Base-by-base conservation (phyloP, 1,140 invertebrate species). In the Steinernema khuongi region DNA sequence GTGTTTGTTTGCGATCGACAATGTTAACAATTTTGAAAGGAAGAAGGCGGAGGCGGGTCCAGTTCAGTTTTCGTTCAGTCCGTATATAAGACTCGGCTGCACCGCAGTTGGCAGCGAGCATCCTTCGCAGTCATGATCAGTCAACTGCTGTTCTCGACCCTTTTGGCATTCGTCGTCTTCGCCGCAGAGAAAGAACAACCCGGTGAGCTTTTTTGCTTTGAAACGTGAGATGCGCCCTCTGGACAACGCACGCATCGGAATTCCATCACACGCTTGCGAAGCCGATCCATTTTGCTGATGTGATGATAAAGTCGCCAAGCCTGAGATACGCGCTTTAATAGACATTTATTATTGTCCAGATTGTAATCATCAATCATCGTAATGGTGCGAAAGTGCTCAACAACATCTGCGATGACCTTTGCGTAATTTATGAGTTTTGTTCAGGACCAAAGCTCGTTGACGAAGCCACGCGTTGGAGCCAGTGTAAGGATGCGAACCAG, bases 391-490 rank as follows among this genome's bases (percentile, higher is more conserved):
- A n/a, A n/a, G n/a, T n/a, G n/a, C n/a, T n/a, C n/a, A n/a, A n/a
- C n/a, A n/a, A n/a, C n/a, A n/a, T n/a, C n/a, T n/a, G n/a, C n/a
- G n/a, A n/a, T n/a, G n/a, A n/a, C n/a, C n/a, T n/a, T n/a, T 22
- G 7, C 50, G 36, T 41, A 41, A 60, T 26, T 60, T 60, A 2
- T n/a, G 26, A 60, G 26, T 22, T 14, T 7, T 22, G 19, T 79
- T 68, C 36, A 83, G 83, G 83, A 14, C 83, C 83, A 17, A 85
- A 85, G 75, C 72, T 84, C 44, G 79, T 84, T 67, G 83, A 84
- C 67, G 83, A 84, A 77, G 83, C 83, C 11, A 84, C 83, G 4
- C 74, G 82, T n/a, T 84, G 82, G 82, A 80, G 70, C 19, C 72
- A 83, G 72, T 84, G 82, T 67, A 77, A 77, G 50, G 32, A 75